Evolutionary conservation across 2,888 invertebrate species (phyloP), one percentile per base, ranked within the genome.

Genomic region (Dynastes tityus): DNA sequence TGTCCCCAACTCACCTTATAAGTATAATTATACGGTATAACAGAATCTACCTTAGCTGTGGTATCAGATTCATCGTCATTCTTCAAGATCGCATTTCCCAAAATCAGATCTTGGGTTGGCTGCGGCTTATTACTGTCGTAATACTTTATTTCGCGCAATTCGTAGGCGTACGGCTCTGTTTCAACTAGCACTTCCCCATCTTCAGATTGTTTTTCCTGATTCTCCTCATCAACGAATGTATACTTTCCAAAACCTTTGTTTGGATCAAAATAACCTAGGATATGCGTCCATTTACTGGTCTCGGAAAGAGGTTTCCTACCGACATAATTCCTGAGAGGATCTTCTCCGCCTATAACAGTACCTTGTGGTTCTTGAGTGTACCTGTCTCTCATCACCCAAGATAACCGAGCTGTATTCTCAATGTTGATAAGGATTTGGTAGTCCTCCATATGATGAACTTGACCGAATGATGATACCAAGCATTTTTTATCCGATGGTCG

Each of bases 1-100:
- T 94, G 94, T 16, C 96, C 96, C 96, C 96, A 96, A 85, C 94
- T 94, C 80, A 94, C 90, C 22, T 91, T 91, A 84, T 94, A 93
- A 81, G 92, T 92, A 83, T 92, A 94, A 37, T 91, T 91, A 86
- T 95, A 96, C 81, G 91, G 91, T 81, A 96, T 92, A 76, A 94
- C 95, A 49, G 95, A 92, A 80, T 94, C 95, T 64, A 95, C 93
- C 9, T 91, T 91, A 63, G 90, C 92, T 61, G 91, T 90, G 1
- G 90, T 90, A 49, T 82, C 83, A 1, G 80, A 81, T 53, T 81
- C 81, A 71, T 86, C 85, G 82, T 86, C 85, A 82, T 91, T 91
- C 70, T 85, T 87, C 76, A 91, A 85, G 11, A 87, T 87, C n/a
- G 88, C 87, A 53, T 88, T 81, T 1, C 89, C 90, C 37, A 91